phyloP scores from a whole-genome alignment of 2,113 vertebrate species.

The Zeus faber region DNA sequence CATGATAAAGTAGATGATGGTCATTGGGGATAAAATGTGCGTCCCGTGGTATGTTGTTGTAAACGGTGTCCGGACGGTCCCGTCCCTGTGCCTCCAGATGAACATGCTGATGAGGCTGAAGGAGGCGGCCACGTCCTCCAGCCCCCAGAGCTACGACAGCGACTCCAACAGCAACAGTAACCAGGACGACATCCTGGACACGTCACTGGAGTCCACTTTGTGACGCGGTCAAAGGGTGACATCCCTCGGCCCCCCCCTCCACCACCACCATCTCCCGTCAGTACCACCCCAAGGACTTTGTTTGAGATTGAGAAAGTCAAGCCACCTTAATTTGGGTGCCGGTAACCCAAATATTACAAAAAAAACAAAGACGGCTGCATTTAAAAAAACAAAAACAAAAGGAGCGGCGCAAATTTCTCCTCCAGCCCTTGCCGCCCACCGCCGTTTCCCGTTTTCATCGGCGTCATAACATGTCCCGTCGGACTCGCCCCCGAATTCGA shows the following conservation, averaged over 20 bases:
- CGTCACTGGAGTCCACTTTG: slow-evolving; percentile 90
- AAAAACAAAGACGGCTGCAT: slow-evolving; percentile 18
- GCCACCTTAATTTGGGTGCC: slow-evolving; percentile 78
- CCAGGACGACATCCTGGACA: slow-evolving; percentile 92
- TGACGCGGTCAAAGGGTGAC: slow-evolving; percentile 63
- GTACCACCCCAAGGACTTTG: no score
- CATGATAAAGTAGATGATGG: no score
- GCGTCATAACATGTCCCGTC: no score
- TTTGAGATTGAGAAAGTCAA: slow-evolving; percentile 60
- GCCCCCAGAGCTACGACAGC: slow-evolving; percentile 96
- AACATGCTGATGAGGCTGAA: slow-evolving; percentile 98
- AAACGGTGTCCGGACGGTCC: neutral
- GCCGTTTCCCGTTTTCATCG: neutral
- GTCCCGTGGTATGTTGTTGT: no score
- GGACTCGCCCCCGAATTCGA: neutral
- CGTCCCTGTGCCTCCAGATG: slow-evolving; percentile 77
- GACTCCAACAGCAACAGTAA: slow-evolving; percentile 98
- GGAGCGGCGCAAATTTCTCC: no score
- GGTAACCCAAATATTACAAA: slow-evolving; percentile 72
- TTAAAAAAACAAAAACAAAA: slow-evolving; percentile 33
- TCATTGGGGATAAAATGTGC: no score
- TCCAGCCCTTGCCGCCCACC: no score
- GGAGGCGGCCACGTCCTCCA: slow-evolving; percentile 94
- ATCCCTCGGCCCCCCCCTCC: neutral
- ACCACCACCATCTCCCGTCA: slow-evolving; percentile 4